phyloP scores from a whole-genome alignment of 2,888 invertebrate species.

The Lepidochrysops patricia region DNA sequence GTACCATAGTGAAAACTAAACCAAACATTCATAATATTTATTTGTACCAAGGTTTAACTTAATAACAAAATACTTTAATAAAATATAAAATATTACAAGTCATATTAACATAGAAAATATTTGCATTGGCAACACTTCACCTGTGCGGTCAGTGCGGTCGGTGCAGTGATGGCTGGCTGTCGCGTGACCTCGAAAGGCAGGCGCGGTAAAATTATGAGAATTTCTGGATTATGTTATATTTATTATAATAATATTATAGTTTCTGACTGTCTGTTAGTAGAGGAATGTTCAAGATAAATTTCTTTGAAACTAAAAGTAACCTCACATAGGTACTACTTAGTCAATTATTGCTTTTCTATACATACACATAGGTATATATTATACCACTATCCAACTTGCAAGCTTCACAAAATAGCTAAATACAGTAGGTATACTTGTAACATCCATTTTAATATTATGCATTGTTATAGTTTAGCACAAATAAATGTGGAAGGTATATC shows the following conservation, averaged over 20 bases:
- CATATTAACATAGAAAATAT: background rate
- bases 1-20: background rate
- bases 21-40: background rate
- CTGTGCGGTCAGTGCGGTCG: too few relatives aligned
- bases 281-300: background rate
- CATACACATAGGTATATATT: background rate
- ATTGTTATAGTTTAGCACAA: background rate
- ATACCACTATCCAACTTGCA: too few relatives aligned
- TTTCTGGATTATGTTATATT: too few relatives aligned
- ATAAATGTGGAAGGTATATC: background rate
- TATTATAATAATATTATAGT: too few relatives aligned
- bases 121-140: background rate
- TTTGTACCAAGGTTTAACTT: background rate
- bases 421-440: background rate
- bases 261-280: background rate
- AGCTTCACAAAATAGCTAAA: background rate
- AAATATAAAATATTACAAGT: background rate
- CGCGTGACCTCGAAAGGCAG: too few relatives aligned
- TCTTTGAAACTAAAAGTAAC: background rate
- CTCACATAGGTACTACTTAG: background rate
- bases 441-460: background rate
- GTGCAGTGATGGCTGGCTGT: too few relatives aligned
- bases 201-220: too few relatives aligned
- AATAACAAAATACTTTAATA: background rate
- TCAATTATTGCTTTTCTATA: background rate